Evolutionary conservation across 1,140 invertebrate species (phyloP), one percentile per base, ranked within the genome.

Genomic region (Aphidius gifuensis): DNA sequence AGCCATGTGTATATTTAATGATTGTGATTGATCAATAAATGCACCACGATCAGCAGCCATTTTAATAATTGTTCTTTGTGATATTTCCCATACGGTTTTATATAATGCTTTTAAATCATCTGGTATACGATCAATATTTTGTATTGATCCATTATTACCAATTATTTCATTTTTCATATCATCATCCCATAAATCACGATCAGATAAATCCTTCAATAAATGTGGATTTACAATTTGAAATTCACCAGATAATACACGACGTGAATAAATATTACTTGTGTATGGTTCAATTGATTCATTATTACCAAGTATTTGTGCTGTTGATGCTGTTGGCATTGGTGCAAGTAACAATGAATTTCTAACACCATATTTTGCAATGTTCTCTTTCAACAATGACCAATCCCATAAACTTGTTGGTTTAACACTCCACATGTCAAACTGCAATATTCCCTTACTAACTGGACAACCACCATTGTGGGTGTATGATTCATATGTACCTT

Each of bases 271-370:
- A 74, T 99, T 99, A 16, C 92, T 97, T 0, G 96, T 99, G 75
- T 98, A 99, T 0, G 97, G 94, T 80, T 99, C 98, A 74, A 99
- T 93, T 0, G 94, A 94, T 80, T 99, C 97, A 79, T 99, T 99
- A 72, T 99, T 99, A 9, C 97, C 98, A 42, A 99, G 85, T 74
- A 99, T 99, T 82, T 99, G 97, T 6, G 98, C 97, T 1, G 98
- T 99, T 2, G 96, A 98, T 9, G 97, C 97, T 9, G 97, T 99
- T 3, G 97, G 98, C 97, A 99, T 99, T 1, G 97, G 96, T 0
- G 98, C 96, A 53, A 99, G 68, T 4, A 99, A 82, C 7, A 99
- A 82, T 11, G 94, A 97, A 83, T 99, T 99, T 53, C 97, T 83
- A 0, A 99, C 83, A 38, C 98, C 98, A 83, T 95, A 84, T 78